Percentiles rank a stretch among this genome's conserved stretches.
These are phyloP conservation scores for Notothenia rossii DNA, from an alignment of 2,113 vertebrate genomes.

Conservation along the genomic window DNA sequence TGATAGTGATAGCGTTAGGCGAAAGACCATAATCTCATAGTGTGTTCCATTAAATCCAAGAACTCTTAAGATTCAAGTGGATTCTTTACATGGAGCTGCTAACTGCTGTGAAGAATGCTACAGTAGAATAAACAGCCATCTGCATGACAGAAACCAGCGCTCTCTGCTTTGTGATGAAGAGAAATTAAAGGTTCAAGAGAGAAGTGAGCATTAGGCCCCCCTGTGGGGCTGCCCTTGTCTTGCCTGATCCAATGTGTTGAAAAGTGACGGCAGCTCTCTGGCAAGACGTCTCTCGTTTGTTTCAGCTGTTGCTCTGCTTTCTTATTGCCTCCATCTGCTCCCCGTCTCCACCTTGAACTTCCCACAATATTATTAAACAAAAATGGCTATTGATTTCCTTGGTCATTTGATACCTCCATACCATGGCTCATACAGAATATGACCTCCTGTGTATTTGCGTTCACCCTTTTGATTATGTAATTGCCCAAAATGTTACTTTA, in stretches of 20 bases:
- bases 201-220: slow-evolving; percentile 61
- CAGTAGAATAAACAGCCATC: slow-evolving; percentile 48
- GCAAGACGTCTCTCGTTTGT: slow-evolving; percentile 72
- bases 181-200: slow-evolving; percentile 69
- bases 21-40: not conserved
- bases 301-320: slow-evolving; percentile 67
- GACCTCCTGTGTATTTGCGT: slow-evolving; percentile 22
- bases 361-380: slow-evolving; percentile 57
- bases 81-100: slow-evolving; percentile 1
- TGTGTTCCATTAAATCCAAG: not conserved
- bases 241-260: slow-evolving; percentile 73
- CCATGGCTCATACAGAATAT: slow-evolving; percentile 35
- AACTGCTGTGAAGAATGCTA: slow-evolving; percentile 18
- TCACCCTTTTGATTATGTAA: slow-evolving; percentile 55
- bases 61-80: not conserved
- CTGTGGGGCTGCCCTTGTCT: slow-evolving; percentile 73
- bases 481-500: slow-evolving; percentile 46
- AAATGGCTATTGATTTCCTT: slow-evolving; percentile 54
- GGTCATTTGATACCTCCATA: slow-evolving; percentile 56
- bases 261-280: slow-evolving; percentile 71
- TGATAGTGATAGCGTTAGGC: not conserved
- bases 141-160: slow-evolving; percentile 54
- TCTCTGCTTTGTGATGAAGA: slow-evolving; percentile 62
- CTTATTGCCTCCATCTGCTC: slow-evolving; percentile 70
- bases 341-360: slow-evolving; percentile 60